Conservation (phyloP, 2,888 invertebrate species). For the Cyrtodaria siliqua region DNA sequence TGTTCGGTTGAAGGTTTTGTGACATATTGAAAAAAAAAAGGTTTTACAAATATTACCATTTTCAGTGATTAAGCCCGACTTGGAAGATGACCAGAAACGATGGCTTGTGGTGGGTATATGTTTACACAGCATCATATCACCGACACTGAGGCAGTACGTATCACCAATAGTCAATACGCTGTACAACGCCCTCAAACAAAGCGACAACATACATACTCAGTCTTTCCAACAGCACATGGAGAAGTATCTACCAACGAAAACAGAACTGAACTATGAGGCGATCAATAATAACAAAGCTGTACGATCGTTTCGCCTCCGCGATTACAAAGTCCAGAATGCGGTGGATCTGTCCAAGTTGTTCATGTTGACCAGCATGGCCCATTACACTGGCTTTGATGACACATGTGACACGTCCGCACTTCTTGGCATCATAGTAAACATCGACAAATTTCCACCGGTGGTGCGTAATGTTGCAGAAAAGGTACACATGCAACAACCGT, state of each 20-base stretch:
- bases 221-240: constrained; percentile 13
- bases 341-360: constrained; percentile 55
- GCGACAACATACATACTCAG: constrained; percentile 40
- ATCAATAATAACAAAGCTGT: constrained; percentile 43
- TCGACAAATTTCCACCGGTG: background rate
- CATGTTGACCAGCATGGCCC: constrained; percentile 39
- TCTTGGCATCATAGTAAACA: constrained; percentile 33
- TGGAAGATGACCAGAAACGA: constrained; percentile 41
- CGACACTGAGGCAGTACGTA: constrained; percentile 36
- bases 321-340: constrained; percentile 33
- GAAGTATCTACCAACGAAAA: constrained; percentile 7
- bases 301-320: constrained; percentile 8
- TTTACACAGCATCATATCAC: constrained; percentile 44
- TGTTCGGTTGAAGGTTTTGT: no score
- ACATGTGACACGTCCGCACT: constrained; percentile 50
- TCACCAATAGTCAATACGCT: constrained; percentile 12
- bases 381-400: constrained; percentile 48
- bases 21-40: no score
- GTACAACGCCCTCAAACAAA: constrained; percentile 12
- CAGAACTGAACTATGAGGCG: constrained; percentile 44
- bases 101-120: constrained; percentile 55
- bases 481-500: no score
- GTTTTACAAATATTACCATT: no score
- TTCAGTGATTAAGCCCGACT: no score
- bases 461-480: constrained; percentile 15